Evolutionary conservation across 1,140 invertebrate species (phyloP).

Genomic region (Pararge aegeria): DNA sequence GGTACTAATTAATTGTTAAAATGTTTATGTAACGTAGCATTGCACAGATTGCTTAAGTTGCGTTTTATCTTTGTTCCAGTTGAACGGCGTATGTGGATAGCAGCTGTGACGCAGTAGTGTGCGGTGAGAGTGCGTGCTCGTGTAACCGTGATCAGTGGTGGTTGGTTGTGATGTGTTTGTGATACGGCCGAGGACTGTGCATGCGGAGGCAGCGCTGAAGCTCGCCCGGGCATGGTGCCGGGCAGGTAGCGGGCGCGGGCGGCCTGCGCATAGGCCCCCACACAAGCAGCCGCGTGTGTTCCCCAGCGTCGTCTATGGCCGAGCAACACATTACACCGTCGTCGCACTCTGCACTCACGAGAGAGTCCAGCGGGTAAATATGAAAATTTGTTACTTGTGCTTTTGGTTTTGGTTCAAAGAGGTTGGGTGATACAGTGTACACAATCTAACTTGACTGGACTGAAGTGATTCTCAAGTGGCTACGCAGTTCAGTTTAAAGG

Average conservation of each 20-base stretch:
- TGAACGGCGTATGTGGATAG: slow-evolving; percentile 38
- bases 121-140: slow-evolving; percentile 26
- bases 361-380: slow-evolving; percentile 76
- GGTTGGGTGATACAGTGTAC: too few species aligned
- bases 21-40: slow-evolving; percentile 77
- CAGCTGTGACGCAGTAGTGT: slow-evolving; percentile 12
- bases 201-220: slow-evolving; percentile 63
- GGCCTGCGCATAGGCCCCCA: slow-evolving; percentile 76
- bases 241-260: slow-evolving; percentile 77
- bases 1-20: slow-evolving; percentile 56
- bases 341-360: slow-evolving; percentile 78
- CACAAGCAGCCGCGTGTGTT: slow-evolving; percentile 75
- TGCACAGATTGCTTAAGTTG: slow-evolving; percentile 60
- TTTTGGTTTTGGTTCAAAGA: too few species aligned
- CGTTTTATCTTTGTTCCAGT: slow-evolving; percentile 72
- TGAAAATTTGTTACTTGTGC: too few species aligned
- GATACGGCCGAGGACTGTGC: slow-evolving; percentile 48
- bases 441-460: too few species aligned
- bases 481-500: too few species aligned
- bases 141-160: slow-evolving; percentile 37
- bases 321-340: slow-evolving; percentile 79
- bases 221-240: slow-evolving; percentile 78
- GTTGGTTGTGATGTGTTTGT: slow-evolving; percentile 54
- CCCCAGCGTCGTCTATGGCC: slow-evolving; percentile 79
- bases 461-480: too few species aligned